Evolutionary conservation across 1,140 invertebrate species (phyloP), one percentile per base, ranked within the genome.

Genomic region (Ganaspis sp.): DNA sequence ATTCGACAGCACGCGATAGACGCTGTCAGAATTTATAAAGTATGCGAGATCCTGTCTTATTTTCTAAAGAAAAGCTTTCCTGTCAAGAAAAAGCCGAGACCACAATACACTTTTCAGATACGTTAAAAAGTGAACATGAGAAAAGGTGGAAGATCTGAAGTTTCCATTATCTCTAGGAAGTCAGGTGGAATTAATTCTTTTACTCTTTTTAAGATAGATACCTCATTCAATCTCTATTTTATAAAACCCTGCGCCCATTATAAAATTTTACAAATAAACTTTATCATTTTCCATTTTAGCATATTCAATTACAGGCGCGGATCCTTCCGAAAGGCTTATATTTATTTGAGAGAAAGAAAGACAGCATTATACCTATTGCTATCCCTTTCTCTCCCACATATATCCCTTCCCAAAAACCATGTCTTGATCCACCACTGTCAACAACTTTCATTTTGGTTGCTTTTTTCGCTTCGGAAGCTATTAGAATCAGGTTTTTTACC

Each of bases 11-110:
- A 17, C 45, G 45, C 45, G 45, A 49, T 49, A 49, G 45, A 49
- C 77, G 74, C 74, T 78, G 77, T 81, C 77, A 73, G 77, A 76
- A 81, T 81, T 81, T 73, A 75, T 73, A 75, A 78, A 78, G 74
- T 64, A 81, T 73, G 74, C 80, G 54, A 69, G 77, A 78, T 78
- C 74, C 72, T 73, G 71, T 76, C 69, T 81, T 72, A 72, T 81
- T 78, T 72, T 71, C 71, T 74, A 81, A 78, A 72, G 70, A 69
- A 76, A 81, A 76, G 74, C 76, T 76, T 81, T 21, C 69, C 49
- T 54, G n/a, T 70, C 17, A 70, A 64, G 69, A 76, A 77, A 70
- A 71, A 76, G 72, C 73, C 76, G 75, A 79, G 78, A 79, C 38
- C 69, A 77, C 72, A 81, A 79, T 79, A 54, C 77, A 42, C 73